Conservation (phyloP, 2,113 vertebrate species). For the Channa maculata region DNA sequence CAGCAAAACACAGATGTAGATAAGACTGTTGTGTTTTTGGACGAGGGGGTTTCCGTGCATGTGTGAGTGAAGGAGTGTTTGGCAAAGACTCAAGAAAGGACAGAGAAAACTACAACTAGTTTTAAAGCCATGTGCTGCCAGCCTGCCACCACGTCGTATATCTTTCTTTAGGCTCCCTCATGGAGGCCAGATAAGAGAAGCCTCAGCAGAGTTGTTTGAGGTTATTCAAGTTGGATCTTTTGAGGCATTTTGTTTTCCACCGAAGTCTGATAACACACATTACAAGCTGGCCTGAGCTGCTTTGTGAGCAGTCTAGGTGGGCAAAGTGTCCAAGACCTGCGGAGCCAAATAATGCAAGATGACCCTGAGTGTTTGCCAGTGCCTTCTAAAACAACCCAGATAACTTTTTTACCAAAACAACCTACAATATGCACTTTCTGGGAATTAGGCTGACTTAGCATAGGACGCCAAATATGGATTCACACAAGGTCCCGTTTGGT, state of each 20-base stretch:
- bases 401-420: neutral
- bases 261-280: constrained; percentile 60
- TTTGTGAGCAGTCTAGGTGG: constrained; percentile 51
- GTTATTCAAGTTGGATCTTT: constrained; percentile 42
- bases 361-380: neutral
- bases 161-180: constrained; percentile 52
- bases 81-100: constrained; percentile 35
- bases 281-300: constrained; percentile 29
- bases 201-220: constrained; percentile 26
- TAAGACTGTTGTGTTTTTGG: constrained; percentile 65
- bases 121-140: constrained; percentile 48
- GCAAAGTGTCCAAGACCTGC: constrained; percentile 18
- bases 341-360: neutral
- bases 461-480: no score
- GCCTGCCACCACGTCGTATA: constrained; percentile 58
- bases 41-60: constrained; percentile 26
- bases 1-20: constrained; percentile 75
- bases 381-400: neutral
- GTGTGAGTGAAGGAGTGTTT: neutral
- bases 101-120: constrained; percentile 57
- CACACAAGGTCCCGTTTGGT: no score
- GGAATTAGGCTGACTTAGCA: no score
- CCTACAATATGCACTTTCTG: no score
- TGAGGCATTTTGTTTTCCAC: constrained; percentile 27
- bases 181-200: constrained; percentile 55